Conservation (phyloP, 2,888 invertebrate genomes). For the Pseudococcus jackbeardsleyi region DNA sequence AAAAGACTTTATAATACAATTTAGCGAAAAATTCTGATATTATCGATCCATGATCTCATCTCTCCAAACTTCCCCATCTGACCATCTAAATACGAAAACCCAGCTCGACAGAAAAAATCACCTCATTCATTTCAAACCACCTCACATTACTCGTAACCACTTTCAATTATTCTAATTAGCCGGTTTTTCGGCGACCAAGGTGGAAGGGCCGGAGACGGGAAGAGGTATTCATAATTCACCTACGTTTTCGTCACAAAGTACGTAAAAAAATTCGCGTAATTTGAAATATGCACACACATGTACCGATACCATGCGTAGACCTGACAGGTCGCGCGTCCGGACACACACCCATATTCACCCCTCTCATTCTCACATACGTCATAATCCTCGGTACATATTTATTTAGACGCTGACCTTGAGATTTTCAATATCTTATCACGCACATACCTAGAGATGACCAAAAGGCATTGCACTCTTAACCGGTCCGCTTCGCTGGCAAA, state of each 20-base stretch:
- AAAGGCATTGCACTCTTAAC: constrained; percentile 51
- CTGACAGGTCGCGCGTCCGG: background rate
- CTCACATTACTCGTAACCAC: background rate
- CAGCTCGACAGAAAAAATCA: no score
- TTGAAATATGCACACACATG: background rate
- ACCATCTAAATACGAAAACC: no score
- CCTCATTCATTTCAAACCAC: no score
- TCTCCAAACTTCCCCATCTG: no score
- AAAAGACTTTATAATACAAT: no score
- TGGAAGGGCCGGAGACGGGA: no score
- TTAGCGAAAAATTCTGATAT: no score
- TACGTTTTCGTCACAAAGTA: background rate
- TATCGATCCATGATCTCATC: no score
- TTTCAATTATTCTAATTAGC: background rate
- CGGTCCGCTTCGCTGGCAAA: background rate
- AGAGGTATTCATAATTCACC: no score
- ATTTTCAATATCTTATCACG: constrained; percentile 41
- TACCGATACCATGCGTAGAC: background rate
- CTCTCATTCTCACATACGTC: constrained; percentile 11
- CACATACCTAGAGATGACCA: constrained; percentile 37
- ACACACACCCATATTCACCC: constrained; percentile 11
- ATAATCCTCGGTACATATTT: constrained; percentile 42
- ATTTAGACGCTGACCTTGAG: constrained; percentile 48
- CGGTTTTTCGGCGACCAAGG: background rate
- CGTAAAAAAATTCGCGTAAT: background rate